A percentile compares a stretch with the other conserved stretches of the same genome.
phyloP scores from a whole-genome alignment of 2,888 invertebrate genomes.

The Chymomyza fuscimana region DNA sequence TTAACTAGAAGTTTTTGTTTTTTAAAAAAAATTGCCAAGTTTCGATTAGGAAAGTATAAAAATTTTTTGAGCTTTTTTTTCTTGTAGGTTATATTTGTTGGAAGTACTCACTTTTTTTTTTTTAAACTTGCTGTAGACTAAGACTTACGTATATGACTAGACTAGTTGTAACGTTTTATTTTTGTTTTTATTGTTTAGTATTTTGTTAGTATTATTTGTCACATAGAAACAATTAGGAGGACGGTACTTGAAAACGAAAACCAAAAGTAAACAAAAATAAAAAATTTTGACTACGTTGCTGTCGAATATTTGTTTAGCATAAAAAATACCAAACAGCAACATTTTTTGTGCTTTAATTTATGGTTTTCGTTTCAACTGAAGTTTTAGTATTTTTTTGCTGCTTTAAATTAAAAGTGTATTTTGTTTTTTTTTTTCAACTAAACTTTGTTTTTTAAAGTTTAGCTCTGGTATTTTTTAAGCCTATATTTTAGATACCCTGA shows the following conservation, averaged over 20 bases:
- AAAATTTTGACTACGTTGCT: too few relatives aligned
- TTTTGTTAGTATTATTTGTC: slow-evolving; percentile 67
- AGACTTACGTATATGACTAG: too few relatives aligned
- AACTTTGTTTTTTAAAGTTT: slow-evolving; percentile 28
- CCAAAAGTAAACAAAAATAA: slow-evolving; percentile 33
- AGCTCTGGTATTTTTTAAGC: slow-evolving; percentile 52
- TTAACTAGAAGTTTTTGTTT: slow-evolving; percentile 27
- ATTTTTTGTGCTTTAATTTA: slow-evolving; percentile 22
- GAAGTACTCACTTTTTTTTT: neutral
- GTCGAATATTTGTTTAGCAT: too few relatives aligned
- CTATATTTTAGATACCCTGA: slow-evolving; percentile 64
- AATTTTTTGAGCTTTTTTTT: slow-evolving; percentile 53
- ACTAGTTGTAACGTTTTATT: too few relatives aligned
- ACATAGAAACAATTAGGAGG: slow-evolving; percentile 73
- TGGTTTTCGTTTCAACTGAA: neutral
- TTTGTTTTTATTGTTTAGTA: slow-evolving; percentile 1
- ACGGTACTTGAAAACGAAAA: slow-evolving; percentile 66
- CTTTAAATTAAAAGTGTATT: neutral
- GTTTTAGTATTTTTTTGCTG: neutral
- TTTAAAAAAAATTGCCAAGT: slow-evolving; percentile 1
- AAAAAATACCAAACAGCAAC: slow-evolving; percentile 8
- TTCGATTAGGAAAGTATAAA: slow-evolving; percentile 69
- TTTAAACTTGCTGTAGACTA: neutral
- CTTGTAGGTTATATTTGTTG: neutral
- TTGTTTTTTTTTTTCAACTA: too few relatives aligned